Conservation (phyloP, 2,113 vertebrate genomes). For the Macquaria ambigua region DNA sequence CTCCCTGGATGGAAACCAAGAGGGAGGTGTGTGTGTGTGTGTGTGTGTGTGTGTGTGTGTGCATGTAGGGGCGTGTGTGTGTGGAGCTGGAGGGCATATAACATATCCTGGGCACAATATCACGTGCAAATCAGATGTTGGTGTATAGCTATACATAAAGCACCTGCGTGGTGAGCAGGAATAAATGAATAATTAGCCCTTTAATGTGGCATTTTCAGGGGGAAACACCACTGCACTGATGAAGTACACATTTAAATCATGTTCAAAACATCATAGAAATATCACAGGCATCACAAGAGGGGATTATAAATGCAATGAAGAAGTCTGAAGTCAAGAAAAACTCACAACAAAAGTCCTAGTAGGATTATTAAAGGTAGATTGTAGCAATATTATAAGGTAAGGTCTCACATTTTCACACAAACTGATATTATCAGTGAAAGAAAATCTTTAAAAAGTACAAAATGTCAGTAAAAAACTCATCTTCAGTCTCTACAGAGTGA, state of each 20-base stretch:
- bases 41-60: not conserved
- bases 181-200: not conserved
- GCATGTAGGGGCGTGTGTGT: not conserved
- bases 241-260: not conserved
- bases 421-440: not conserved
- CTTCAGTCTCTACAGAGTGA: not conserved
- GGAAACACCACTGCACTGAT: slow-evolving; percentile 6
- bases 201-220: not conserved
- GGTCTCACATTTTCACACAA: not conserved
- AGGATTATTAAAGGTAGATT: not conserved
- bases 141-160: slow-evolving; percentile 7
- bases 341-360: not conserved
- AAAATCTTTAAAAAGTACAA: slow-evolving; percentile 12
- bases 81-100: not conserved
- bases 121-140: not conserved
- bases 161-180: slow-evolving; percentile 11
- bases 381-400: not conserved
- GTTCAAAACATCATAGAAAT: not conserved
- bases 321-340: slow-evolving; percentile 8
- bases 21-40: not conserved
- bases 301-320: not conserved
- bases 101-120: not conserved
- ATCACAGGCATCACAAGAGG: not conserved
- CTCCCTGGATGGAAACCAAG: slow-evolving; percentile 15
- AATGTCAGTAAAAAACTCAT: not conserved